Conservation (phyloP, 2,797 vertebrate species). For the Dermochelys coriacea region DNA sequence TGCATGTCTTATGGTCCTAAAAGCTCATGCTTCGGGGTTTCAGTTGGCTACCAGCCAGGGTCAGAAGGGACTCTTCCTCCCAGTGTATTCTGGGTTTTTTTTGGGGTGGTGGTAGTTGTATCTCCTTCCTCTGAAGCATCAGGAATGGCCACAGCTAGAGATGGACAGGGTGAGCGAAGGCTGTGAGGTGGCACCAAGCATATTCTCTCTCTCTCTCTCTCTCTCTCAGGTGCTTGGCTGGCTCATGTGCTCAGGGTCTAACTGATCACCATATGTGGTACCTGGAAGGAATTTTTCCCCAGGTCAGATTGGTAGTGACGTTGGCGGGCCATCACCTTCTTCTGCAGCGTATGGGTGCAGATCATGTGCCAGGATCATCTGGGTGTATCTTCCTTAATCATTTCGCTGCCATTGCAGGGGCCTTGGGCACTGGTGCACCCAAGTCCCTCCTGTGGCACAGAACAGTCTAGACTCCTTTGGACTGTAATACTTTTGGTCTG, state of each 20-base stretch:
- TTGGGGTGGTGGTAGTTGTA: too few relatives aligned
- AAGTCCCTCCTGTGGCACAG: neutral
- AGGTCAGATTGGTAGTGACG: neutral
- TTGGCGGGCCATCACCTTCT: neutral
- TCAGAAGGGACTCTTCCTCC: neutral
- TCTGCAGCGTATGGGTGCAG: neutral
- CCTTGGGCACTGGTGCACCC: neutral
- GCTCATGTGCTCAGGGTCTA: neutral
- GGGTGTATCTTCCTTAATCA: neutral
- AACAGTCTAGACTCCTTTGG: neutral
- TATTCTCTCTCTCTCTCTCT: neutral
- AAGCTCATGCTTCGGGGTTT: neutral
- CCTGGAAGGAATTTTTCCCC: neutral
- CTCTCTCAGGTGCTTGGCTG: neutral
- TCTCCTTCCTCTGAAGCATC: neutral
- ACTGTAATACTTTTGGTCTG: neutral
- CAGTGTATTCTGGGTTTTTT: neutral
- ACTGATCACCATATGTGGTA: neutral
- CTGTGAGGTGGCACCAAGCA: neutral
- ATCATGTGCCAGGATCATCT: neutral
- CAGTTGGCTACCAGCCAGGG: neutral
- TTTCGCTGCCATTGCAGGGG: neutral
- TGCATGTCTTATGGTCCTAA: neutral
- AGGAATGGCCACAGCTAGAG: neutral
- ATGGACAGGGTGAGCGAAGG: neutral